These are phyloP conservation scores for Macrotis lagotis DNA, from an alignment of 2,113 vertebrate genomes.

Conservation along the genomic window DNA sequence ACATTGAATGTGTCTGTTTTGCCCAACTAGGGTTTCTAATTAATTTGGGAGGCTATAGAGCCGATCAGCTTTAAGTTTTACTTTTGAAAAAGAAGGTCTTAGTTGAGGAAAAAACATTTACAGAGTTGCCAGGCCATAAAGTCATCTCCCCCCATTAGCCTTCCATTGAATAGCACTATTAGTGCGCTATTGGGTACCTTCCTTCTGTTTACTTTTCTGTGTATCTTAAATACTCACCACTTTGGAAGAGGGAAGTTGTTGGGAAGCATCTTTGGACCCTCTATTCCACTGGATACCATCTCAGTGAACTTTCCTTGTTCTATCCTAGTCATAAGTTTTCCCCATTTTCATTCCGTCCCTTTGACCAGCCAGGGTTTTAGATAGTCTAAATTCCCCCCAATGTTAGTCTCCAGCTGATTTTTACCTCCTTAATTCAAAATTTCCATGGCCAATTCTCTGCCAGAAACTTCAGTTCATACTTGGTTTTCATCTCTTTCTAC, in stretches of 20 bases:
- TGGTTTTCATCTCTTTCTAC: not conserved
- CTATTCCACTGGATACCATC: not conserved
- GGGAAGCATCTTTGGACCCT: not conserved
- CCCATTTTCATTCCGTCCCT: constrained; percentile 6
- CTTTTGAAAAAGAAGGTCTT: constrained; percentile 13
- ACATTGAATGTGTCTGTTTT: constrained; percentile 70
- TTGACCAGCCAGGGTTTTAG: not conserved
- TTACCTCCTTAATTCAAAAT: not conserved
- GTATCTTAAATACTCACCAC: not conserved
- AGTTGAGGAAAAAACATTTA: constrained; percentile 40
- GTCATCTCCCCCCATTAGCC: not conserved
- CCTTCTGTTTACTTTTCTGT: accelerated
- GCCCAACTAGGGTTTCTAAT: constrained; percentile 65
- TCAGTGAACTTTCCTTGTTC: not conserved
- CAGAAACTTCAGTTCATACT: constrained; percentile 23
- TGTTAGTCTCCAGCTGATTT: not conserved
- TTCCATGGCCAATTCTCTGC: not conserved
- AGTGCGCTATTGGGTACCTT: accelerated
- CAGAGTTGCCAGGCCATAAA: not conserved
- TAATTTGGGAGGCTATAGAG: constrained; percentile 57
- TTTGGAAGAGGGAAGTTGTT: not conserved
- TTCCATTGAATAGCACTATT: not conserved
- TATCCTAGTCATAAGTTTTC: constrained; percentile 2
- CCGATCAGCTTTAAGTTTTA: constrained; percentile 48
- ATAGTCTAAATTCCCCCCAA: not conserved